These are phyloP conservation scores for Rousettus leschenaultii DNA, from an alignment of 2,113 vertebrate genomes.

Conservation along the genomic window DNA sequence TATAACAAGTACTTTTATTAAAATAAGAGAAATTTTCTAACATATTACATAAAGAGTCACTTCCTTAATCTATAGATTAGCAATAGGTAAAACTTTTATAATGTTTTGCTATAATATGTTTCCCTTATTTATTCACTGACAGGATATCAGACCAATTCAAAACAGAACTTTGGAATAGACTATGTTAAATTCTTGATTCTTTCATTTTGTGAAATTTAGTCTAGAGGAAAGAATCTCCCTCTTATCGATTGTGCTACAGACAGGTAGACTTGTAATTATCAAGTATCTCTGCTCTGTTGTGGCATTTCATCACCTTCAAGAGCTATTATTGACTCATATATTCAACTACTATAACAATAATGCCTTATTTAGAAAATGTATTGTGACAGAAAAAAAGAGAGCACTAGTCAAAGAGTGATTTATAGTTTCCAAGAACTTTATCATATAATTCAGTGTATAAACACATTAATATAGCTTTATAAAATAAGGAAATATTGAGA, in stretches of 20 bases:
- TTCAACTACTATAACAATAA: conserved; percentile 50
- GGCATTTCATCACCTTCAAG: conserved; percentile 20
- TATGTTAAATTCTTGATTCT: not conserved
- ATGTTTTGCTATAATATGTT: not conserved
- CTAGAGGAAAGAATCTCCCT: not conserved
- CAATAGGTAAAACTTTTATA: not conserved
- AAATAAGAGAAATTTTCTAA: not conserved
- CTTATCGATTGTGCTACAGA: not conserved
- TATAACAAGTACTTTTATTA: not conserved
- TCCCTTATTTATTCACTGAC: not conserved
- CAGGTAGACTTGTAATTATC: conserved; percentile 25
- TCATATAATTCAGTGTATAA: conserved; percentile 22
- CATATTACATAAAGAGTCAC: not conserved
- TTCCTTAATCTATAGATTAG: not conserved
- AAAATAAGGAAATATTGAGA: conserved; percentile 4
- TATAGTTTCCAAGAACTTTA: conserved; percentile 26
- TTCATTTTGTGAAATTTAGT: conserved; percentile 19
- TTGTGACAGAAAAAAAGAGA: conserved; percentile 53
- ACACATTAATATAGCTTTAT: not conserved
- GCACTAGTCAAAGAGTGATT: conserved; percentile 50
- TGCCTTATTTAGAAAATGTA: conserved; percentile 51
- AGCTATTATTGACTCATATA: conserved; percentile 60
- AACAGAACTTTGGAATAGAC: not conserved
- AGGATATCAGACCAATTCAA: not conserved
- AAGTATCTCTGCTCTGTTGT: conserved; percentile 36